These are phyloP conservation scores for Manis crassicaudata DNA, from an alignment of 2,797 vertebrate species.

Conservation along the genomic window DNA sequence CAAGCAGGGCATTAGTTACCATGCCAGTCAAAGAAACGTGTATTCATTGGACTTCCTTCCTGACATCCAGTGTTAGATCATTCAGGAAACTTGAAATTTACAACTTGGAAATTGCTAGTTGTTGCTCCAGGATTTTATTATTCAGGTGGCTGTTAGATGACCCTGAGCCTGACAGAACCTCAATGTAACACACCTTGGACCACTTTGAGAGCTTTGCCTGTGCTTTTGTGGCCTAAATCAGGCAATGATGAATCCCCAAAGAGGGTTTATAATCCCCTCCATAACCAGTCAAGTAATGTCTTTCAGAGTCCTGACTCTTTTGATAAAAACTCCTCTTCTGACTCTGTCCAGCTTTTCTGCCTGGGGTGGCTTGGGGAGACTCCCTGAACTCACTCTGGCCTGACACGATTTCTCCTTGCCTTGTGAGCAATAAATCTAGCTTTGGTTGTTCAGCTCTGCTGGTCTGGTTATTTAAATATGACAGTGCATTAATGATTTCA, in stretches of 20 bases:
- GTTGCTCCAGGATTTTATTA: constrained; percentile 18
- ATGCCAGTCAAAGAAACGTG: not conserved
- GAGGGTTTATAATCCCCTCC: not conserved
- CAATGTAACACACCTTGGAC: not conserved
- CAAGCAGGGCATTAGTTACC: not conserved
- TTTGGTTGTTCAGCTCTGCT: constrained; percentile 53
- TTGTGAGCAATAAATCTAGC: constrained; percentile 34
- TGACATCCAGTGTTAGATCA: not conserved
- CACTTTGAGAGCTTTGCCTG: constrained; percentile 15
- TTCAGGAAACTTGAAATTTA: constrained; percentile 21
- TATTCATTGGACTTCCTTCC: not conserved
- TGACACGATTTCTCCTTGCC: not conserved
- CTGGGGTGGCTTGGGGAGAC: not conserved
- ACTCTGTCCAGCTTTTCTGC: not conserved
- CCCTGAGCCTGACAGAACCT: not conserved
- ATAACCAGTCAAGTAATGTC: constrained; percentile 6
- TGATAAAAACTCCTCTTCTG: not conserved
- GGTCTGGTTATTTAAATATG: constrained; percentile 25
- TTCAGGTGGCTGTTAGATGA: not conserved
- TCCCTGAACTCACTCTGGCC: constrained; percentile 5
- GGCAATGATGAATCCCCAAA: not conserved
- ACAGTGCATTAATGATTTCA: constrained; percentile 40
- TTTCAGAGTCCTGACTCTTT: constrained; percentile 38
- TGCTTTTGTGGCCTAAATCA: constrained; percentile 30
- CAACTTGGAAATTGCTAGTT: not conserved